Conservation (phyloP, 2,888 invertebrate genomes). For the Nemotelus nigrinus region DNA sequence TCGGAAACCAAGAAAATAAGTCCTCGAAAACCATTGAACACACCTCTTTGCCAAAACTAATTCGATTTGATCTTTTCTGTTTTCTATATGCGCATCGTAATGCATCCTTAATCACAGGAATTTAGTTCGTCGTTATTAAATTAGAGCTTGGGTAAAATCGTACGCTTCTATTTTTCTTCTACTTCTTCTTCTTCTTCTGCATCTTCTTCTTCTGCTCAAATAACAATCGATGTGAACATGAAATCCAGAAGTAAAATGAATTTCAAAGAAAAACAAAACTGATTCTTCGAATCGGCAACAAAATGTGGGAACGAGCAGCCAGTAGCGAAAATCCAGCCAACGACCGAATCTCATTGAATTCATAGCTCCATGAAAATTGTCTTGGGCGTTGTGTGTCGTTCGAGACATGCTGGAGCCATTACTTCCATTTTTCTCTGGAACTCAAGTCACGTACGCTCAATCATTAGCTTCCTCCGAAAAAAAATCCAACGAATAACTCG, state of each 20-base stretch:
- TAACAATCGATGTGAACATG: not conserved
- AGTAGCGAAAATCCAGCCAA: not conserved
- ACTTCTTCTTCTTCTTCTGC: not conserved
- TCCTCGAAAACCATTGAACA: no score
- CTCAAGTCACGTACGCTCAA: conserved; percentile 15
- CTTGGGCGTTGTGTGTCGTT: not conserved
- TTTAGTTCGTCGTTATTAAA: conserved; percentile 8
- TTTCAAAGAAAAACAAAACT: not conserved
- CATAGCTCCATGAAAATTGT: not conserved
- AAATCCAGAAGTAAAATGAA: not conserved
- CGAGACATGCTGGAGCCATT: conserved; percentile 10
- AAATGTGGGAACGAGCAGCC: no score
- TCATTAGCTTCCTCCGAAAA: not conserved
- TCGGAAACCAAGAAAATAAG: no score
- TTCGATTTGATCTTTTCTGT: no score
- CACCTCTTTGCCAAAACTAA: no score
- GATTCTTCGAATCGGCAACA: no score
- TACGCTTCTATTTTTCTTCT: not conserved
- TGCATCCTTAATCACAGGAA: conserved; percentile 15
- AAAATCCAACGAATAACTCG: not conserved
- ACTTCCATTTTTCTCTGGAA: not conserved
- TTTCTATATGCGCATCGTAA: not conserved
- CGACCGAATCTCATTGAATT: not conserved
- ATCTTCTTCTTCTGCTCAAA: not conserved
- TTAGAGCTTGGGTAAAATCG: not conserved